Base-by-base conservation (phyloP, 2,113 vertebrate species). In the Cynopterus brachyotis region DNA sequence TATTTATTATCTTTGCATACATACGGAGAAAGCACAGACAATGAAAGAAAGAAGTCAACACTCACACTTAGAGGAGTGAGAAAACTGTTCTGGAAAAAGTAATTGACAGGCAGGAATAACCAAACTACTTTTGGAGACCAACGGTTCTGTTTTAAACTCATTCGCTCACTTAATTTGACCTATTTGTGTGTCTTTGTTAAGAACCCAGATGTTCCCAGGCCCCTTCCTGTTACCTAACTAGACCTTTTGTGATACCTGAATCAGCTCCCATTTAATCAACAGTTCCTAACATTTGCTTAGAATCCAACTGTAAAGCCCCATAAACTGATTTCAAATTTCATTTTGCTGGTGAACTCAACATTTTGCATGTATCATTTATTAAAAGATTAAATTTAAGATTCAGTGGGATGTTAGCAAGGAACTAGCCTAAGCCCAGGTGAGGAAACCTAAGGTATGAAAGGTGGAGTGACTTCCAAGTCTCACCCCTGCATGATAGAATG, bases 1-100 rank as follows among this genome's bases (percentile, higher is more conserved):
- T 10, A 91, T 78, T 93, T 57, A 76, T 93, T 57, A 72, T 92
- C 92, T 97, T 96, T 87, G 67, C 79, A 81, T 72, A 60, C 59
- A 67, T 35, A 69, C 0, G 0, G 30, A 78, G 59, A 79, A 50
- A 94, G 53, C 28, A 86, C 12, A 66, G n/a, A 37, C 5, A 6
- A 80, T 37, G 28, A 67, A 82, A 50, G 50, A 50, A 95, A 66
- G 32, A 89, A 72, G 69, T 53, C 79, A 67, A 45, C 78, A 53
- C 5, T 16, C 28, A 6, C 1, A 6, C 20, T 5, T 11, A 64
- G 73, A 64, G 37, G 53, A 80, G n/a, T 19, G 20, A 72, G 45
- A 17, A 10, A 53, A 66, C 26, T 50, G 32, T 50, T 47, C 69
- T 20, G 12, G 26, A 81, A 75, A 92, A 80, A 79, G 28, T 79